Evolutionary conservation across 2,113 vertebrate species (phyloP).

Genomic region (Ptilonorhynchus violaceus): DNA sequence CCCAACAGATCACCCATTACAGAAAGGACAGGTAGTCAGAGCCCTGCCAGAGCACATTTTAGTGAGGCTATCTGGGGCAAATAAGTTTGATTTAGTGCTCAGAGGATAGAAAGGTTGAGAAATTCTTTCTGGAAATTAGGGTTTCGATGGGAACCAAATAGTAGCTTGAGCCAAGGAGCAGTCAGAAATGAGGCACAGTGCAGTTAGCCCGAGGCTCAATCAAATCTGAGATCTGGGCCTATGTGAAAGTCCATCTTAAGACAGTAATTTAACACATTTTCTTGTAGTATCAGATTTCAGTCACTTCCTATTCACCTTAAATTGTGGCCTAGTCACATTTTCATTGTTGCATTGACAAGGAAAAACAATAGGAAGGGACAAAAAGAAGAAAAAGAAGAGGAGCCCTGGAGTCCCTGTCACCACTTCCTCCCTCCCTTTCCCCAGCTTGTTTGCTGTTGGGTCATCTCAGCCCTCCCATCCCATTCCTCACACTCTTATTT

Average conservation of each 20-base stretch:
- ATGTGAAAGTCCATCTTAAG: not conserved
- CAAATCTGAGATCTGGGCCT: not conserved
- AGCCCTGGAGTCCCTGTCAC: constrained; percentile 9
- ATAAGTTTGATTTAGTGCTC: not conserved
- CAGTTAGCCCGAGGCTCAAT: not conserved
- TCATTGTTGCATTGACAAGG: not conserved
- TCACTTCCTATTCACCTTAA: constrained; percentile 20
- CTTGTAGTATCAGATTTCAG: not conserved
- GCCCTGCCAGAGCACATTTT: not conserved
- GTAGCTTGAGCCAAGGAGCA: not conserved
- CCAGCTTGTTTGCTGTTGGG: not conserved
- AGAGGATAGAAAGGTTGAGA: not conserved
- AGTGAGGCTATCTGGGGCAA: not conserved
- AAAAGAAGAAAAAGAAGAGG: not conserved
- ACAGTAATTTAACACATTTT: not conserved
- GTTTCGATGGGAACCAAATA: not conserved
- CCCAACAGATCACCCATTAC: not conserved
- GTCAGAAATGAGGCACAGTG: not conserved
- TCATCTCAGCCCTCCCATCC: not conserved
- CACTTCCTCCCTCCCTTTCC: not conserved
- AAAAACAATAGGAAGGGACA: not conserved
- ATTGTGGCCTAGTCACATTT: not conserved
- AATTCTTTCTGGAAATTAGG: not conserved
- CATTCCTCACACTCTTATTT: not conserved
- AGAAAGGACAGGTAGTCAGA: not conserved